Evolutionary conservation across 2,113 vertebrate species (phyloP).

Genomic region (Solea senegalensis): DNA sequence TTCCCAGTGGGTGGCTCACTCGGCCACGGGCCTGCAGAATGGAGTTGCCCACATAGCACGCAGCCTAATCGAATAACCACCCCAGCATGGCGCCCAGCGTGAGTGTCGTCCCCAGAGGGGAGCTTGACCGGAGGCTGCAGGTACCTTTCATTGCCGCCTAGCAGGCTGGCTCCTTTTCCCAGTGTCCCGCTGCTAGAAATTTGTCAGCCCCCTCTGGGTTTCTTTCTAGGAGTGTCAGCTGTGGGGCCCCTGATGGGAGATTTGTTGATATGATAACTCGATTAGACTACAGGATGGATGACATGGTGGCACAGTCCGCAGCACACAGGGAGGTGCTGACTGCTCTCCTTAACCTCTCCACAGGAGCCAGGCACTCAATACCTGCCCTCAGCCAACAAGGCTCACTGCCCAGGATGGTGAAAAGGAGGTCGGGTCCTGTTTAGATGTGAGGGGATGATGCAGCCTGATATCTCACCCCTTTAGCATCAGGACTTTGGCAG

Average conservation of each 20-base stretch:
- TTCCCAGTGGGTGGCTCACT: conserved; percentile 76
- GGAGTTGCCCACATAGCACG: conserved; percentile 78
- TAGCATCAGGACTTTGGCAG: background rate
- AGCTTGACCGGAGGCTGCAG: conserved; percentile 85
- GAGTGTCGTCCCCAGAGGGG: conserved; percentile 77
- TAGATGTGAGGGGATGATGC: conserved; percentile 29
- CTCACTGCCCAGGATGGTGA: conserved; percentile 50
- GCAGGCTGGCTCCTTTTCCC: conserved; percentile 78
- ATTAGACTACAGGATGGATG: conserved; percentile 88
- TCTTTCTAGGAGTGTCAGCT: conserved; percentile 85
- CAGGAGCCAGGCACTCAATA: conserved; percentile 81
- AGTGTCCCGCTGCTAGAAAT: conserved; percentile 93
- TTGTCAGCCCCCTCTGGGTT: conserved; percentile 87
- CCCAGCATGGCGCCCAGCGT: conserved; percentile 87
- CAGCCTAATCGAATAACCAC: conserved; percentile 88
- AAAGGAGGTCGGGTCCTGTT: conserved; percentile 61
- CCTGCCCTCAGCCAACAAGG: conserved; percentile 79
- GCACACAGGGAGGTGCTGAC: conserved; percentile 82
- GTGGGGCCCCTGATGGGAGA: conserved; percentile 81
- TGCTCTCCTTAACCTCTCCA: conserved; percentile 90
- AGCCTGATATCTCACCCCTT: background rate
- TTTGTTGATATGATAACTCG: conserved; percentile 93
- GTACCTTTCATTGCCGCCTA: conserved; percentile 87
- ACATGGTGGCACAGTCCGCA: conserved; percentile 78
- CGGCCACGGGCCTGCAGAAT: conserved; percentile 69